Percentiles rank a stretch among this genome's conserved stretches.
Evolutionary conservation across 1,140 invertebrate genomes (phyloP).

Genomic region (Patella vulgata): DNA sequence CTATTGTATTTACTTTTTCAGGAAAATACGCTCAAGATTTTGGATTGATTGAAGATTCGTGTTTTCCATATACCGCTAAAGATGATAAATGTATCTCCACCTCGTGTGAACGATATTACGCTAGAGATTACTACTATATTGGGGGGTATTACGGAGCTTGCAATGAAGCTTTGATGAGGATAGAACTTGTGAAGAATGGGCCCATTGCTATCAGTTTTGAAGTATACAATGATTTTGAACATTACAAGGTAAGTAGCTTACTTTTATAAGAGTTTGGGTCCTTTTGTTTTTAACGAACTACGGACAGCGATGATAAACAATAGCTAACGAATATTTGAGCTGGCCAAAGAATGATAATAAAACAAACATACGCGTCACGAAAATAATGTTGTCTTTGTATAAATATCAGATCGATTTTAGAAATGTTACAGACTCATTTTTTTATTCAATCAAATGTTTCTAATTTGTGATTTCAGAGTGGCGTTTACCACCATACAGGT

Average conservation of each 20-base stretch:
- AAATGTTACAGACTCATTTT: too few relatives aligned
- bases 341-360: constrained; percentile 1
- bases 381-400: too few relatives aligned
- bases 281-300: not conserved
- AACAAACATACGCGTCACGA: too few relatives aligned
- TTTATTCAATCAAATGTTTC: too few relatives aligned
- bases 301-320: not conserved
- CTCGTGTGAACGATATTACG: constrained; percentile 59
- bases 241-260: constrained; percentile 48
- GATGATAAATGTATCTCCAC: constrained; percentile 51
- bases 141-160: constrained; percentile 68
- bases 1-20: too few relatives aligned
- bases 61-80: constrained; percentile 64
- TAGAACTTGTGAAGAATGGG: constrained; percentile 69
- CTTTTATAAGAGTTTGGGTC: not conserved
- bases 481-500: constrained; percentile 64
- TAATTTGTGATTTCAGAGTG: constrained; percentile 41
- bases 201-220: constrained; percentile 71
- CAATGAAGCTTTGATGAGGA: constrained; percentile 71
- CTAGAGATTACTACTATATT: constrained; percentile 64
- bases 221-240: constrained; percentile 67
- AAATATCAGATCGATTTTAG: too few relatives aligned
- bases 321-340: not conserved
- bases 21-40: constrained; percentile 68
- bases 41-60: constrained; percentile 66